Evolutionary conservation across 2,113 vertebrate genomes (phyloP), one percentile per base, ranked within the genome.

Genomic region (Lophochroa leadbeateri): DNA sequence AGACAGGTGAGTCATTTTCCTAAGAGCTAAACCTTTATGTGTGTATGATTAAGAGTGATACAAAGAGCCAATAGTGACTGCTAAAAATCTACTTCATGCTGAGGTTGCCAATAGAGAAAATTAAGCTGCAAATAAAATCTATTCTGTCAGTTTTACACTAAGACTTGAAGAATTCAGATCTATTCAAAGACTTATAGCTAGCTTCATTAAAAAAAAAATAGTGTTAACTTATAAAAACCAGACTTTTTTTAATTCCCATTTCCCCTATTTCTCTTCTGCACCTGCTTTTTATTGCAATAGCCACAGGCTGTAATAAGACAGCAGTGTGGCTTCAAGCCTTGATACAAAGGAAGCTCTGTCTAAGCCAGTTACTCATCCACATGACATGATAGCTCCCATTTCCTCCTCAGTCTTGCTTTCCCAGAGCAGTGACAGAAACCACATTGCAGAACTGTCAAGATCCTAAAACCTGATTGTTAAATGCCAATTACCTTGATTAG

Each of bases 341-440:
- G 61, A 57, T 74, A 97, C 96, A 97, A 97, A 96, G 95, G 95
- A 8, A 93, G 86, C 88, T 96, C 96, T 97, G 96, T 96, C 91
- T 94, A 41, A 92, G 81, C 61, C 92, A 79, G 91, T 93, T 95
- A 92, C 95, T 96, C 94, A 96, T 89, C 92, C 94, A 18, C 95
- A 97, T 82, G 96, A 96, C 96, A 96, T 87, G 94, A 95, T 94
- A 96, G 95, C 91, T 97, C 88, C 92, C 95, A 92, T 97, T 97
- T 97, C 96, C 96, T 96, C 95, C 88, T 79, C 77, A 74, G 57
- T 50, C 70, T 82, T 92, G 86, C 91, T 92, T 96, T 96, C 96
- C 88, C 96, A 97, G 88, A 87, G n/a, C 94, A 43, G 19, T 92
- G 95, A 95, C 95, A 96, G 88, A 96, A 96, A 93, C 92, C 88